Evolutionary conservation across 2,797 vertebrate genomes (phyloP).

Genomic region (Cossypha dichroa): DNA sequence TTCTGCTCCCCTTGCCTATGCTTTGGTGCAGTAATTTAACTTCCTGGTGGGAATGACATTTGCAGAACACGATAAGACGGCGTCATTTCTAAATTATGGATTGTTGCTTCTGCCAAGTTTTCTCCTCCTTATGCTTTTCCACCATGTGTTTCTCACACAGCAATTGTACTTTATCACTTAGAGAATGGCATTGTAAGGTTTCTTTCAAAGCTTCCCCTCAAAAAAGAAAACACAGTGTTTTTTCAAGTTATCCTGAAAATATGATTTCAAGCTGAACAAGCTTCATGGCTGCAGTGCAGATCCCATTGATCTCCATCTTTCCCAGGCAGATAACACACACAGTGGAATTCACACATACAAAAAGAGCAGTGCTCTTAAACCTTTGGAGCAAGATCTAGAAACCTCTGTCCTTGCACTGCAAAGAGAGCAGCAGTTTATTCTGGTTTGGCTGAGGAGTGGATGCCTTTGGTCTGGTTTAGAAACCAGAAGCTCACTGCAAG

Average conservation of each 20-base stretch:
- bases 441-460: neutral
- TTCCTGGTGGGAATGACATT: neutral
- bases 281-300: constrained; percentile 31
- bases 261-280: neutral
- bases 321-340: neutral
- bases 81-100: constrained; percentile 1
- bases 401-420: neutral
- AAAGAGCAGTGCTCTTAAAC: neutral
- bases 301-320: constrained; percentile 39
- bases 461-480: neutral
- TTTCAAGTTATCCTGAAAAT: constrained; percentile 51
- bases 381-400: neutral
- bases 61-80: neutral
- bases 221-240: constrained; percentile 48
- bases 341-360: neutral
- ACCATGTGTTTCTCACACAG: neutral
- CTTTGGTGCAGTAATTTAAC: neutral
- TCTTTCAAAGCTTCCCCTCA: neutral
- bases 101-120: constrained; percentile 26
- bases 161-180: neutral
- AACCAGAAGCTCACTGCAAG: neutral
- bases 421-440: neutral
- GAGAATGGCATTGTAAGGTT: neutral
- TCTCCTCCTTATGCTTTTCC: neutral
- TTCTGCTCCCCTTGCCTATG: neutral